Evolutionary conservation across 2,113 vertebrate genomes (phyloP).

Genomic region (Eptesicus fuscus): DNA sequence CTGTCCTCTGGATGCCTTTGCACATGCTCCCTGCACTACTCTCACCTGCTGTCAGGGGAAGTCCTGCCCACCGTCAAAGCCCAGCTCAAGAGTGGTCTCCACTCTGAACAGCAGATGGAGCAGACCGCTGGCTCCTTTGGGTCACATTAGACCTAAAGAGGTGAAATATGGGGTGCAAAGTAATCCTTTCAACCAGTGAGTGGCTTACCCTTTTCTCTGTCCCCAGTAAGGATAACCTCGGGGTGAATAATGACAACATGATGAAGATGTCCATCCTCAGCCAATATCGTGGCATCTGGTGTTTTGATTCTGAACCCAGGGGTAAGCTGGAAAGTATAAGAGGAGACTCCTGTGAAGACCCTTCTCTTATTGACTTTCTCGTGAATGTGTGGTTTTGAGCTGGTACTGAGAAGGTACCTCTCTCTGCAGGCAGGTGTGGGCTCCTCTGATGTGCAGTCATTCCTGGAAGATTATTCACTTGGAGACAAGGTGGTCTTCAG

Average conservation of each 20-base stretch:
- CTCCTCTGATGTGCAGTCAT: background rate
- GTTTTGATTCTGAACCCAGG: background rate
- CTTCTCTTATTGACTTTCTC: background rate
- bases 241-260: background rate
- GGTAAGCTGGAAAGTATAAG: background rate
- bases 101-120: too few species aligned
- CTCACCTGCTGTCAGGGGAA: background rate
- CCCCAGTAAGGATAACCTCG: background rate
- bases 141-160: background rate
- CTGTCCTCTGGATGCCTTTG: background rate
- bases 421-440: background rate
- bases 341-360: background rate
- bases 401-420: background rate
- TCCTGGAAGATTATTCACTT: background rate
- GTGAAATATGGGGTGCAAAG: background rate
- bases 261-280: background rate
- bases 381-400: background rate
- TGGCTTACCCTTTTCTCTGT: background rate
- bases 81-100: background rate
- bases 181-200: background rate
- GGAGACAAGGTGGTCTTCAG: background rate
- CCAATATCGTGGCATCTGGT: background rate
- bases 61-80: background rate
- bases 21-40: fast-evolving
- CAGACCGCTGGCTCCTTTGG: background rate